phyloP scores from a whole-genome alignment of 2,113 vertebrate species.

The Phylloscopus whistleri region DNA sequence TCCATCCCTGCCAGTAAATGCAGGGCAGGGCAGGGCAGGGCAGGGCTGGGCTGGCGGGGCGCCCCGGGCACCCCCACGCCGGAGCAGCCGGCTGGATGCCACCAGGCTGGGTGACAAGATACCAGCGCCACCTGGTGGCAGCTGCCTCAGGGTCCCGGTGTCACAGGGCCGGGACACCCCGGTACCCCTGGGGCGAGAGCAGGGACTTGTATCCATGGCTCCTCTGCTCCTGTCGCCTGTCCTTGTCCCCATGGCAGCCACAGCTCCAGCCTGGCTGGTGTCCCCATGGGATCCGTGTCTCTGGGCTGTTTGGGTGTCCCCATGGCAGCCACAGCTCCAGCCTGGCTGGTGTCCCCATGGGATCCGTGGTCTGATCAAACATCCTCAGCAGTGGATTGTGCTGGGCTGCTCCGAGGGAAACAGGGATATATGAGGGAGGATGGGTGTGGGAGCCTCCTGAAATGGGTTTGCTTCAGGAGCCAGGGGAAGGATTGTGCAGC shows the following conservation, averaged over 20 bases:
- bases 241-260: background rate
- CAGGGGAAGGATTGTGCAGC: background rate
- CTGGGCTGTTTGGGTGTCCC: background rate
- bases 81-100: background rate
- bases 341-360: background rate
- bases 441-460: background rate
- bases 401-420: background rate
- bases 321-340: background rate
- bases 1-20: fast-evolving
- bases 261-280: background rate
- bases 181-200: fast-evolving
- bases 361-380: background rate
- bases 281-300: background rate
- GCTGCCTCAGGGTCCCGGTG: background rate
- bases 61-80: no score
- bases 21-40: background rate
- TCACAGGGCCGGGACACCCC: fast-evolving
- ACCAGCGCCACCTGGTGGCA: slow-evolving; percentile 46
- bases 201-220: fast-evolving
- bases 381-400: background rate
- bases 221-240: background rate
- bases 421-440: fast-evolving
- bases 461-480: background rate
- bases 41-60: background rate
- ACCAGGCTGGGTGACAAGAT: background rate